A percentile compares a stretch with the other conserved stretches of the same genome.
Conservation (phyloP, 2,113 vertebrate genomes). For the Loxodonta africana region DNA sequence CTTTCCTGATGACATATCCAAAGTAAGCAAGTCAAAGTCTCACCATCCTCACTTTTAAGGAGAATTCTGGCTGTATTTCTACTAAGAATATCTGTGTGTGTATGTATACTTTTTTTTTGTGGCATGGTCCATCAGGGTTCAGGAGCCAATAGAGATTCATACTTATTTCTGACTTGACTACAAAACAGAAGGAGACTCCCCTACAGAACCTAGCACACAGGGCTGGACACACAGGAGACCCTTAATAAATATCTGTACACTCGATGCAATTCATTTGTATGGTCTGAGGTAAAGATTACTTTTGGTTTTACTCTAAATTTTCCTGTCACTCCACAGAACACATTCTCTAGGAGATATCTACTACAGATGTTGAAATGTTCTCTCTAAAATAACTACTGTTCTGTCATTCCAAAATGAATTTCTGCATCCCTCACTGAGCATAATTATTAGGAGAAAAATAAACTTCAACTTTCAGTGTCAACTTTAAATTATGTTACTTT, state of each 20-base stretch:
- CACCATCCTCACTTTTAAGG: background rate
- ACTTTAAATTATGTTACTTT: constrained; percentile 78
- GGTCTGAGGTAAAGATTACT: background rate
- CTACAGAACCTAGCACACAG: background rate
- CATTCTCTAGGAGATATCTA: background rate
- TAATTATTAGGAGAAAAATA: constrained; percentile 80
- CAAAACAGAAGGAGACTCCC: background rate
- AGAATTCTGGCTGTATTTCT: background rate
- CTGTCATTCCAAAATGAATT: constrained; percentile 71
- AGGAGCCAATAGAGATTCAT: background rate
- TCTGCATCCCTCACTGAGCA: constrained; percentile 69
- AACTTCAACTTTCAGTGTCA: constrained; percentile 76
- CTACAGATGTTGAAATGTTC: constrained; percentile 48
- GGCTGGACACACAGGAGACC: background rate
- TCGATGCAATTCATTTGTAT: background rate
- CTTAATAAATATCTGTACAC: background rate
- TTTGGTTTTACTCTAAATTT: background rate
- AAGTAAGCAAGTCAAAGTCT: background rate
- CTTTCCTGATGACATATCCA: background rate
- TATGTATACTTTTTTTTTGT: background rate
- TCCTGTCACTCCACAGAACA: constrained; percentile 19
- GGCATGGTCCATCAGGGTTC: background rate
- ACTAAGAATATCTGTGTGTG: background rate
- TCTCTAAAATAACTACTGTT: constrained; percentile 61
- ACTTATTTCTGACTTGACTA: background rate